phyloP scores from a whole-genome alignment of 2,888 invertebrate genomes.

The Achlya flavicornis region DNA sequence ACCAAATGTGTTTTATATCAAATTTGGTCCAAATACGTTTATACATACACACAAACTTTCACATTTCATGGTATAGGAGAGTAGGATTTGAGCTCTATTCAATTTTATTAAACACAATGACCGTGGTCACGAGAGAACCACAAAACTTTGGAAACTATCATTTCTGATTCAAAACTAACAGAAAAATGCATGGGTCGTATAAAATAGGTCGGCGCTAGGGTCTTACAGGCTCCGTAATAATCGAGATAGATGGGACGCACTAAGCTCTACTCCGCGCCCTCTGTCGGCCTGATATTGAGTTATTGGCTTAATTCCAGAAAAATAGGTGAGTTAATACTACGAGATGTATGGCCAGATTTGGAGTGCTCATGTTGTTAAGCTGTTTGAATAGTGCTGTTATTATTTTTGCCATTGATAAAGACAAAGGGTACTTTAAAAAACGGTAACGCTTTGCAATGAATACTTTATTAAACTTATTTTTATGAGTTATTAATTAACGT shows the following conservation, averaged over 20 bases:
- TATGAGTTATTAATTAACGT: no score
- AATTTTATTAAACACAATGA: no score
- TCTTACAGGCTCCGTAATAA: conserved; percentile 39
- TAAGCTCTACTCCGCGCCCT: conserved; percentile 29
- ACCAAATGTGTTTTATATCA: no score
- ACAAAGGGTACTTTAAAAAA: no score
- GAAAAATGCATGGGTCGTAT: conserved; percentile 36
- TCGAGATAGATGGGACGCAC: conserved; percentile 46
- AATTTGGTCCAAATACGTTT: no score
- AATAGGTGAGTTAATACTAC: conserved; percentile 33
- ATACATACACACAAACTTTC: no score
- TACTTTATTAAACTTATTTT: no score
- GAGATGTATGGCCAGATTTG: conserved; percentile 1
- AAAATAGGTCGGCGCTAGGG: conserved; percentile 26
- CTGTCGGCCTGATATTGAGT: conserved; percentile 44
- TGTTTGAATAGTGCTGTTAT: not conserved
- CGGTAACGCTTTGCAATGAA: no score
- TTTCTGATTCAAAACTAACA: conserved; percentile 19
- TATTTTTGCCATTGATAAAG: not conserved
- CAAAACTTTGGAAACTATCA: not conserved
- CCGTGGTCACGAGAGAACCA: not conserved
- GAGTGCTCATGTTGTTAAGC: not conserved
- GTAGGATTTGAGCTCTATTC: no score
- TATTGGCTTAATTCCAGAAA: conserved; percentile 45
- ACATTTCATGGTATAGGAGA: no score